Percentiles rank a stretch among this genome's conserved stretches.
Conservation (phyloP, 2,113 vertebrate genomes). For the Theristicus caerulescens region DNA sequence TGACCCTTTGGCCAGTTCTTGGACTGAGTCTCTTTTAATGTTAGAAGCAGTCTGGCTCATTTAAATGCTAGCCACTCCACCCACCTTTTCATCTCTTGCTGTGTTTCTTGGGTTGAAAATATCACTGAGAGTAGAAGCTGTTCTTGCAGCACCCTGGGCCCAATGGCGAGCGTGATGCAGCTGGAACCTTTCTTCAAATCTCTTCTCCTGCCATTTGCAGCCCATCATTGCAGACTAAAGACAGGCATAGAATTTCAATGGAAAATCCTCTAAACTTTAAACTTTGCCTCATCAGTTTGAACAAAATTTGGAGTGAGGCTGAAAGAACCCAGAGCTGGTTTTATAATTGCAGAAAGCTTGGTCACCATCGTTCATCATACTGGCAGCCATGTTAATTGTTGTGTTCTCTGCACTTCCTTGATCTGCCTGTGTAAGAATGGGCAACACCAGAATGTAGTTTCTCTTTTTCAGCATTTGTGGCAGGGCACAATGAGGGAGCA, state of each 20-base stretch:
- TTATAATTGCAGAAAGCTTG: background rate
- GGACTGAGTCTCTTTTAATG: background rate
- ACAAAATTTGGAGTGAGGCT: background rate
- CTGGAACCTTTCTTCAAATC: background rate
- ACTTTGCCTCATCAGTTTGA: background rate
- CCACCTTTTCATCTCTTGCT: background rate
- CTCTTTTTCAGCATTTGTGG: background rate
- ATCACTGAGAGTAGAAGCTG: background rate
- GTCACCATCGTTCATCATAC: background rate
- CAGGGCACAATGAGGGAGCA: background rate
- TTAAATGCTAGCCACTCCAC: background rate
- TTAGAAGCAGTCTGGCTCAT: background rate
- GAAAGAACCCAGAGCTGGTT: background rate
- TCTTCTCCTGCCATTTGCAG: background rate
- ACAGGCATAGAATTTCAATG: background rate
- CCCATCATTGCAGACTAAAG: background rate
- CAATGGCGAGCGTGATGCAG: rapidly evolving
- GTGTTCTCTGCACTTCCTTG: background rate
- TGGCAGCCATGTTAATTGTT: background rate
- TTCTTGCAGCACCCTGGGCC: background rate
- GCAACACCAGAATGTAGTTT: background rate
- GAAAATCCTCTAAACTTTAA: background rate
- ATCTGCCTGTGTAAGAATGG: background rate
- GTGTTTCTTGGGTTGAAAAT: background rate
- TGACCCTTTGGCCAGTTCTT: background rate